Base-by-base conservation (phyloP, 1,140 invertebrate genomes). In the Brachionus paranguensis region DNA sequence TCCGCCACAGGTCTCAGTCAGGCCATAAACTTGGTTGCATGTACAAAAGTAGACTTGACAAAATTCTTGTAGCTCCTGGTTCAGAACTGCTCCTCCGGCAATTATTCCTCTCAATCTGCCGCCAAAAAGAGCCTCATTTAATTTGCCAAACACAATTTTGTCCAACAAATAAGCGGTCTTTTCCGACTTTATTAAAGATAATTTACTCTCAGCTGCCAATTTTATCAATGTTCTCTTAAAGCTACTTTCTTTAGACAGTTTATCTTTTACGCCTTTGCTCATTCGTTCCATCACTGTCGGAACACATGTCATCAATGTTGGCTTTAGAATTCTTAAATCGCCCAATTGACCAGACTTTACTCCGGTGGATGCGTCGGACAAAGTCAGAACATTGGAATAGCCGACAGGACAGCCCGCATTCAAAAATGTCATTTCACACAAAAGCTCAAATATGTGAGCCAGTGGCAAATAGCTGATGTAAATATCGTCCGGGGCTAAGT, bases 241-340 rank as follows among this genome's bases (percentile, higher is more conserved):
- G 12, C 91, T 90, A 7, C 94, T 93, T 33, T 93, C 93, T 24
- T 93, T 93, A 37, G 93, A 93, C 3, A 98, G 93, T 88, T 96
- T 95, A 85, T 97, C 95, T 87, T 94, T 94, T 83, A 98, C 95
- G 76, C 93, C 95, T 90, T 98, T 98, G 86, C 95, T 96, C 85
- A 99, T 94, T 84, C 96, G 92, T 90, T 98, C 96, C 88, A 98
- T 92, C 84, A 98, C 96, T 24, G 96, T 94, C 27, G 97, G 97
- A 43, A 99, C 97, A 76, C 95, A 93, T 4, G 96, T 96, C 90
- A 99, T 94, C 85, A 96, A 93, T 1, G 96, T 98, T 12, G 97
- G 97, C 87, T 92, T 92, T 33, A 99, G 89, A 0, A 96, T 93
- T 20, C 93, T 93, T 7, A 95, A 94, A 89, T 99, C 97, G 6